Percentiles rank a stretch among this genome's conserved stretches.
phyloP scores from a whole-genome alignment of 2,113 vertebrate genomes.

The Eudyptes chrysolophus region DNA sequence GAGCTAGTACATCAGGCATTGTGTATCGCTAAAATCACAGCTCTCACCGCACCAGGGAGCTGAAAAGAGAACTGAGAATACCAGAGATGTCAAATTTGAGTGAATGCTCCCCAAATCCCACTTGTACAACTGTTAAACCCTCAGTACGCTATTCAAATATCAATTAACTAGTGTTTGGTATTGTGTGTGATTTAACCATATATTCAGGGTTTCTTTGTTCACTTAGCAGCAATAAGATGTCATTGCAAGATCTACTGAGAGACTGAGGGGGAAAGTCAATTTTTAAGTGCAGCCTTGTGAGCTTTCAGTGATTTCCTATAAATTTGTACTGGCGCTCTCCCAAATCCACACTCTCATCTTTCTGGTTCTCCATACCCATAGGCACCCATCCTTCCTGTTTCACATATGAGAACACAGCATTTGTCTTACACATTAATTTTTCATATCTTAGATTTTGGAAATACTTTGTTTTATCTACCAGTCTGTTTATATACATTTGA shows the following conservation, averaged over 20 bases:
- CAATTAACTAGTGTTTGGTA: constrained; percentile 49
- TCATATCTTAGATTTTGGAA: neutral
- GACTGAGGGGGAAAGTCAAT: neutral
- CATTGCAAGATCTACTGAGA: constrained; percentile 5
- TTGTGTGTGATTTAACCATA: constrained; percentile 1
- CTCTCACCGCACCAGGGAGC: neutral
- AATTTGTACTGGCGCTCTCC: neutral
- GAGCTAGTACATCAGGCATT: neutral
- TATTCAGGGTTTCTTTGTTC: constrained; percentile 15
- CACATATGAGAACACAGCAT: neutral
- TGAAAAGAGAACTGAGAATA: neutral
- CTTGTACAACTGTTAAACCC: neutral
- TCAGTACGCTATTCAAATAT: neutral
- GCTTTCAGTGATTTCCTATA: neutral
- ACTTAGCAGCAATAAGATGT: neutral
- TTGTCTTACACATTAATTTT: neutral
- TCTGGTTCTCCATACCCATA: neutral
- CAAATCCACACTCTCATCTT: neutral
- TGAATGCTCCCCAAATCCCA: neutral
- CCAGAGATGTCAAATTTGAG: neutral
- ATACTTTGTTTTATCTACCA: neutral
- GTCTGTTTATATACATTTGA: neutral
- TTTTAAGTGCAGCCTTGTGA: neutral
- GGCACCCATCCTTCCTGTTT: neutral
- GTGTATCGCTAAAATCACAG: neutral